Conservation (phyloP, 1,140 invertebrate genomes). For the Apis cerana region DNA sequence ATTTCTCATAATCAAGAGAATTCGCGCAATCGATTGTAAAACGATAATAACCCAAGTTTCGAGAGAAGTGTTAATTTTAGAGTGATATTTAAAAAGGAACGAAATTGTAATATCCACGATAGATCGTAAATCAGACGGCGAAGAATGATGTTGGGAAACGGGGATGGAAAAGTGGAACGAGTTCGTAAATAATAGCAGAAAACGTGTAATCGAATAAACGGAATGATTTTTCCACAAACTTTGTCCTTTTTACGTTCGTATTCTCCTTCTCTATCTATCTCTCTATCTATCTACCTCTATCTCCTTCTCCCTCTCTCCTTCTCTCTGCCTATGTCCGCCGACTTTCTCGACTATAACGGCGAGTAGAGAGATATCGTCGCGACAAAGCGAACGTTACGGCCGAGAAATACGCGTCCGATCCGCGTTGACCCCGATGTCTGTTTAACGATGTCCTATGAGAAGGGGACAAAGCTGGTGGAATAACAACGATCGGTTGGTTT, state of each 20-base stretch:
- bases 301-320: not conserved
- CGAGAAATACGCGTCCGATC: constrained; percentile 6
- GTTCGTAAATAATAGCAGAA: not conserved
- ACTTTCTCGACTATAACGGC: not conserved
- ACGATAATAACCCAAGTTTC: too few relatives aligned
- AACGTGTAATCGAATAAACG: constrained; percentile 6
- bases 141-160: not conserved
- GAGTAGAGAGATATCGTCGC: not conserved
- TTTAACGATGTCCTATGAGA: not conserved
- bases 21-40: not conserved
- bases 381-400: not conserved
- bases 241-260: constrained; percentile 1
- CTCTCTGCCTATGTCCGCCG: not conserved
- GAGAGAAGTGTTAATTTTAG: too few relatives aligned
- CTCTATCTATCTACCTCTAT: not conserved
- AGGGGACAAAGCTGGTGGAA: not conserved
- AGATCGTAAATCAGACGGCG: not conserved
- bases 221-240: constrained; percentile 10
- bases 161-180: not conserved
- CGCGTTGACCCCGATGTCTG: constrained; percentile 18
- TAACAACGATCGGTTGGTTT: not conserved
- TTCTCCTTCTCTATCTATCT: not conserved
- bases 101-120: not conserved
- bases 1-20: constrained; percentile 26
- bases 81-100: too few relatives aligned